Evolutionary conservation across 2,888 invertebrate genomes (phyloP).

Genomic region (Phyto melanocephala): DNA sequence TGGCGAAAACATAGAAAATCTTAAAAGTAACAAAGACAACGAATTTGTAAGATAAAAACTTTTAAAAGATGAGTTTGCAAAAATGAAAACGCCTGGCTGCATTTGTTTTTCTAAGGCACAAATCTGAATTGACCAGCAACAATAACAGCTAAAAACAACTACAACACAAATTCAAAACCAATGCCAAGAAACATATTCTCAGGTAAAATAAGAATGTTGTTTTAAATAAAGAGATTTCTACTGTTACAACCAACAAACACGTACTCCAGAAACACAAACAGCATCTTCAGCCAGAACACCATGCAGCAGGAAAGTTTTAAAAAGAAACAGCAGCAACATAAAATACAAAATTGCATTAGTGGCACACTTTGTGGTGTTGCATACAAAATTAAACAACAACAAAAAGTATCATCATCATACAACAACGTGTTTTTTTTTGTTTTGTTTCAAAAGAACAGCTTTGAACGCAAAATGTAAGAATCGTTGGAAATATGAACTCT

Average conservation of each 20-base stretch:
- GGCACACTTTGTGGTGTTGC: slow-evolving; percentile 62
- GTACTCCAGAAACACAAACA: slow-evolving; percentile 41
- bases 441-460: neutral
- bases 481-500: neutral
- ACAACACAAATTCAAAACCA: neutral
- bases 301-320: neutral
- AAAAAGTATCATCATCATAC: neutral
- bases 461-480: neutral
- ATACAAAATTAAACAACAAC: slow-evolving; percentile 46
- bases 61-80: slow-evolving; percentile 45
- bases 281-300: slow-evolving; percentile 30
- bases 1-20: too few relatives aligned
- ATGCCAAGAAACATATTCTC: slow-evolving; percentile 50
- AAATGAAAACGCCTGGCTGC: slow-evolving; percentile 29
- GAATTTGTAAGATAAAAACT: slow-evolving; percentile 43
- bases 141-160: neutral
- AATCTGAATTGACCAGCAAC: slow-evolving; percentile 17
- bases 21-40: slow-evolving; percentile 1
- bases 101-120: neutral
- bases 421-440: neutral
- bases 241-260: slow-evolving; percentile 34
- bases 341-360: slow-evolving; percentile 60
- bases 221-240: slow-evolving; percentile 50
- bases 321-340: slow-evolving; percentile 26
- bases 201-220: slow-evolving; percentile 32